Percentiles rank a stretch among this genome's conserved stretches.
These are phyloP conservation scores for Diplodus sargus DNA, from an alignment of 2,797 vertebrate species.

Conservation along the genomic window DNA sequence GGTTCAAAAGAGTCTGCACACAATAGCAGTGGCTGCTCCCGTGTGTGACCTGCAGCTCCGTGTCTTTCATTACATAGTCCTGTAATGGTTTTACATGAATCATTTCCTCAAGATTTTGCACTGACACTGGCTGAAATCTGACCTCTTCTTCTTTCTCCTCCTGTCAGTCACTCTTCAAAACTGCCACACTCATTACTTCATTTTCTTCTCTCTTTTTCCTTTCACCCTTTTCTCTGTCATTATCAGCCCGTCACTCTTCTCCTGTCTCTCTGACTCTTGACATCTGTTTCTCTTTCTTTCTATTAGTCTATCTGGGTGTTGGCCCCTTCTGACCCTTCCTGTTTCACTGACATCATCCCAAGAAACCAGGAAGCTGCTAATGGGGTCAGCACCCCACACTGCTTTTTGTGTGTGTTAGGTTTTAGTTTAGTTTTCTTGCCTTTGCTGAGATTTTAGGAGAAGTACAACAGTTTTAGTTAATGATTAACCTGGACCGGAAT, in stretches of 20 bases:
- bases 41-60: conserved; percentile 23
- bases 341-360: conserved; percentile 63
- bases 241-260: conserved; percentile 23
- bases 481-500: background rate
- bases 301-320: conserved; percentile 52
- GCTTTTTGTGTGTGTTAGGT: conserved; percentile 4
- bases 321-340: conserved; percentile 60
- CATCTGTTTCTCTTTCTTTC: conserved; percentile 28
- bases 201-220: conserved; percentile 20
- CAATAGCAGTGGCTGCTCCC: conserved; percentile 49
- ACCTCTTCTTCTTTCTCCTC: conserved; percentile 13
- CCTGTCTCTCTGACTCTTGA: conserved; percentile 4
- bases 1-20: conserved; percentile 71
- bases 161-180: conserved; percentile 24
- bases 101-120: background rate
- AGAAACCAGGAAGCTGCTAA: conserved; percentile 47
- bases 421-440: background rate
- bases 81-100: conserved; percentile 2
- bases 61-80: background rate
- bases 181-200: conserved; percentile 33
- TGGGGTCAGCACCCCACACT: conserved; percentile 20
- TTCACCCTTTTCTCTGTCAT: conserved; percentile 25
- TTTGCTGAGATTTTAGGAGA: background rate
- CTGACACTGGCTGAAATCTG: background rate
- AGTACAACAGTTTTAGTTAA: background rate